These are phyloP conservation scores for Myotis vivesi DNA, from an alignment of 2,797 vertebrate genomes.

Conservation along the genomic window DNA sequence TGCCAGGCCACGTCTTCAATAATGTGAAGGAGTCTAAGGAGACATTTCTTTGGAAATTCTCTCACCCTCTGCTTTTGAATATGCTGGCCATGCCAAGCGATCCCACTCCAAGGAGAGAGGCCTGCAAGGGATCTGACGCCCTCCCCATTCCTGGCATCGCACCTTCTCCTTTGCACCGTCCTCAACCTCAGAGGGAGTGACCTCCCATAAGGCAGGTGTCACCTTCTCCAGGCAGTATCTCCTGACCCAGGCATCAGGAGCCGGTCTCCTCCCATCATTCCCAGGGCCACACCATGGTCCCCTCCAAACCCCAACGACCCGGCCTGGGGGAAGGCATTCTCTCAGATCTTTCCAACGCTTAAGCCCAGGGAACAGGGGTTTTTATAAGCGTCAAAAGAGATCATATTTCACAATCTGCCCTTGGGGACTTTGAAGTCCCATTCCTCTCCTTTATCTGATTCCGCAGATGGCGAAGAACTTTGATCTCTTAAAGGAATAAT, in stretches of 20 bases:
- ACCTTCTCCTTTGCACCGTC: not conserved
- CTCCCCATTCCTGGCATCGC: not conserved
- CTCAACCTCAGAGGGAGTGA: not conserved
- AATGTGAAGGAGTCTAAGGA: not conserved
- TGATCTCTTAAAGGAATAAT: slow-evolving; percentile 30
- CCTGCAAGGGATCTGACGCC: not conserved
- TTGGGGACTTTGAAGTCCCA: not conserved
- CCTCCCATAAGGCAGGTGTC: not conserved
- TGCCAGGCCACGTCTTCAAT: not conserved
- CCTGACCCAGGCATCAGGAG: not conserved
- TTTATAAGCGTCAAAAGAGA: not conserved
- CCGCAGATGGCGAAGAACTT: not conserved
- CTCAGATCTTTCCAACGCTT: not conserved
- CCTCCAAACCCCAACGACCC: not conserved
- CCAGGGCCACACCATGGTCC: not conserved
- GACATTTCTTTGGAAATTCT: slow-evolving; percentile 19
- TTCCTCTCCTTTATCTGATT: slow-evolving; percentile 42
- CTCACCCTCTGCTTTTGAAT: not conserved
- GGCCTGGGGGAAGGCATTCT: not conserved
- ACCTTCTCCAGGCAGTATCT: not conserved
- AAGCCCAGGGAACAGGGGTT: not conserved
- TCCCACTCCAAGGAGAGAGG: not conserved
- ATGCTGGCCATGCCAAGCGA: not conserved
- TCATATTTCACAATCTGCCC: slow-evolving; percentile 14
- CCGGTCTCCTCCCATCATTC: not conserved